Base-by-base conservation (phyloP, 2,113 vertebrate genomes). In the Hylia prasina region DNA sequence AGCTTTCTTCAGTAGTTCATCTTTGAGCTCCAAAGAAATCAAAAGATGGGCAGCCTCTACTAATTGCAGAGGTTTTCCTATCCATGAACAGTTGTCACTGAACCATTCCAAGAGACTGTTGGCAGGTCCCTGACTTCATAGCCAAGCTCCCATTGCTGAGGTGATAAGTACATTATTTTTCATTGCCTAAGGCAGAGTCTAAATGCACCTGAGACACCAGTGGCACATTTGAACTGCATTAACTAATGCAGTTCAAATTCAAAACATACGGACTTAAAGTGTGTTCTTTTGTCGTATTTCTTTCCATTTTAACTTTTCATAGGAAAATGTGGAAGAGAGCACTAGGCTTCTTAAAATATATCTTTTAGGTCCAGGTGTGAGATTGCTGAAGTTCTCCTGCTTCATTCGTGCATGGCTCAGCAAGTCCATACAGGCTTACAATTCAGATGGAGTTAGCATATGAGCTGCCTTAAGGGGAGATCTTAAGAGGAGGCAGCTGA, bases 31-130 rank as follows among this genome's bases (percentile, higher is more conserved):
- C 57, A 75, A 94, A 93, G 51, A 90, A 91, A 79, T 95, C 8
- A 78, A 68, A 94, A 93, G 35, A 80, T 96, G 85, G 76, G 73
- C 75, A 96, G 35, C 31, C 64, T 93, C 64, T 78, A 14, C 75
- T 89, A 92, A 79, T 75, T 87, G 56, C 57, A 51, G 85, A 83
- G 60, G 28, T 83, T 86, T 82, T 75, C 40, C 45, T 83, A 11
- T 90, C 80, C 84, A 31, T 81, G 71, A 58, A 37, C 30, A 16
- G 16, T 68, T 83, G 56, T 83, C 57, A 70, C 45, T 83, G 64
- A 96, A 63, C 40, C 0, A 6, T 92, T 96, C 51, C 44, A 81
- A 87, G 94, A 54, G 15, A 42, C 47, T 77, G 22, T 24, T 95
- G 58, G 27, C 75, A 68, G 51, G 37, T 95, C 24, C 13, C 42